These are phyloP conservation scores for Lerema accius DNA, from an alignment of 1,140 invertebrate genomes.

Conservation along the genomic window DNA sequence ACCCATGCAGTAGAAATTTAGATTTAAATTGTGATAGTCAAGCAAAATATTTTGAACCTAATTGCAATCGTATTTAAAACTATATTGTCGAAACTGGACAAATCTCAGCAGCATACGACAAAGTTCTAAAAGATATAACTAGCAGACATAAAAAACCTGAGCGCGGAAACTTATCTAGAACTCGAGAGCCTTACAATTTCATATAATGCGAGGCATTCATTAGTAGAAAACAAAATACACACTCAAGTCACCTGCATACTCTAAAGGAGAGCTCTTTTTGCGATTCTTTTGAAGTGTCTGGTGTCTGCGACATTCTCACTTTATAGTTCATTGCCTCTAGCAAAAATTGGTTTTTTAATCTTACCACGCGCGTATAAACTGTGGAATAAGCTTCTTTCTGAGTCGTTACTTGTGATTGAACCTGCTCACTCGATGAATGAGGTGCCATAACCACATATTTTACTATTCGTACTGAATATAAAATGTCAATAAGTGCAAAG, in stretches of 20 bases:
- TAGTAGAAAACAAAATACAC: background rate
- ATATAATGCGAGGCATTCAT: background rate
- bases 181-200: background rate
- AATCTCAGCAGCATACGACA: too few relatives aligned
- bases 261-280: slow-evolving; percentile 1
- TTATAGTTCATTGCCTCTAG: background rate
- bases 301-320: background rate
- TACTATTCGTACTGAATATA: background rate
- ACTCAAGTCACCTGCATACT: background rate
- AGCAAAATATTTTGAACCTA: too few relatives aligned
- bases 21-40: too few relatives aligned
- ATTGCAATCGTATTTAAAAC: too few relatives aligned
- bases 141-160: background rate
- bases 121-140: too few relatives aligned
- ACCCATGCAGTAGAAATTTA: too few relatives aligned
- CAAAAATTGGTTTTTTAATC: slow-evolving; percentile 3
- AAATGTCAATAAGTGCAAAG: too few relatives aligned
- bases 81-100: too few relatives aligned
- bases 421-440: background rate
- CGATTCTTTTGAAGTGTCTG: background rate
- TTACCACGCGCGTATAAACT: background rate
- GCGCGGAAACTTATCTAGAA: background rate
- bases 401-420: background rate
- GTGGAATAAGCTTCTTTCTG: background rate
- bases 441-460: background rate